These are phyloP conservation scores for Pyrrhia umbra DNA, from an alignment of 2,888 invertebrate species.

Conservation along the genomic window DNA sequence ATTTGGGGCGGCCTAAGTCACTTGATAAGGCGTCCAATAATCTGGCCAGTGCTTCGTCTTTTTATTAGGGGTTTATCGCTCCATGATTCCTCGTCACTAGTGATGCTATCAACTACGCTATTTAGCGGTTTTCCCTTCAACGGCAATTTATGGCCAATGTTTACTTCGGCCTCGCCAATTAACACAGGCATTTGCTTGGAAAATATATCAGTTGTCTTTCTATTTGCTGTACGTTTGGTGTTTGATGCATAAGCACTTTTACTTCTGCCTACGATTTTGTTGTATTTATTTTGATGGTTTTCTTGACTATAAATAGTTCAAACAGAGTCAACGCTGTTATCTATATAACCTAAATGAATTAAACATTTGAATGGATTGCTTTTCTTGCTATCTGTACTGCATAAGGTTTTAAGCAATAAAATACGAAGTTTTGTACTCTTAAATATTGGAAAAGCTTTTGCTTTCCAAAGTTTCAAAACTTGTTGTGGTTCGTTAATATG, in stretches of 20 bases:
- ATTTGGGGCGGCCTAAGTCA: slow-evolving; percentile 84
- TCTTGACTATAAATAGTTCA: background rate
- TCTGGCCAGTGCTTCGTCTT: slow-evolving; percentile 80
- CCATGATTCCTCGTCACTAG: slow-evolving; percentile 80
- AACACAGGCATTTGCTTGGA: slow-evolving; percentile 61
- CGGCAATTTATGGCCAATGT: slow-evolving; percentile 71
- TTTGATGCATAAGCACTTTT: slow-evolving; percentile 19
- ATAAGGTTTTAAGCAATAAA: slow-evolving; percentile 16
- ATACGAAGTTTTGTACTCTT: slow-evolving; percentile 1
- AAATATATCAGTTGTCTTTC: slow-evolving; percentile 45
- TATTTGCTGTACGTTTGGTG: slow-evolving; percentile 26
- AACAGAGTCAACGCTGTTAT: background rate
- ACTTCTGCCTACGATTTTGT: background rate
- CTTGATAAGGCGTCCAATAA: slow-evolving; percentile 86
- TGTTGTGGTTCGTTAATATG: slow-evolving; percentile 8
- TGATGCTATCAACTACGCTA: slow-evolving; percentile 78
- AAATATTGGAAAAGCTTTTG: slow-evolving; percentile 14
- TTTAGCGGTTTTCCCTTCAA: slow-evolving; percentile 74
- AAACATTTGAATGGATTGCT: background rate
- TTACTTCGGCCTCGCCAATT: slow-evolving; percentile 69
- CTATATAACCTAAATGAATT: background rate
- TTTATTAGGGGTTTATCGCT: slow-evolving; percentile 86
- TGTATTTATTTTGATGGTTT: background rate
- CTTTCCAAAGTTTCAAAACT: slow-evolving; percentile 19
- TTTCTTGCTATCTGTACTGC: background rate